Percentiles rank a stretch among this genome's conserved stretches.
Conservation (phyloP, 2,888 invertebrate genomes). For the Sialis lutaria region DNA sequence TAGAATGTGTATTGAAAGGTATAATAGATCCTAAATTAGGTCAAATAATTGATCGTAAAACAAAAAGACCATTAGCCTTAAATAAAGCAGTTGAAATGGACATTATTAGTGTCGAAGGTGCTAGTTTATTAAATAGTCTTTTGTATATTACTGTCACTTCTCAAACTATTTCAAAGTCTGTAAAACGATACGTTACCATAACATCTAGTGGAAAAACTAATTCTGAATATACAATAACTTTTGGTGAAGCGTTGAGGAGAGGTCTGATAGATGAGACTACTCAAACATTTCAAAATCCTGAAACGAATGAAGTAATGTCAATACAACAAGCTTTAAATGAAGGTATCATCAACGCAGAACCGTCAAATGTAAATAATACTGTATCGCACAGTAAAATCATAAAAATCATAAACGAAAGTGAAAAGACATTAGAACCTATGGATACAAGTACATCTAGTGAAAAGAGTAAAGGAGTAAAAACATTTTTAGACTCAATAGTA, state of each 20-base stretch:
- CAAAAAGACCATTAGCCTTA: conserved; percentile 55
- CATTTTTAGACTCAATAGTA: too few relatives aligned
- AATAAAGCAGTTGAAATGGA: conserved; percentile 75
- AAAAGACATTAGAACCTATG: background rate
- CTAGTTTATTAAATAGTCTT: conserved; percentile 66
- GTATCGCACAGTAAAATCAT: background rate
- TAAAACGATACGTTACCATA: conserved; percentile 65
- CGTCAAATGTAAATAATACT: background rate
- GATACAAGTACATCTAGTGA: background rate
- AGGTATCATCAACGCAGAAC: conserved; percentile 47
- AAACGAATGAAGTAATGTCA: conserved; percentile 50
- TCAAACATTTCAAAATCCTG: conserved; percentile 61
- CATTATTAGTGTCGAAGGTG: conserved; percentile 74
- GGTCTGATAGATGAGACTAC: conserved; percentile 66
- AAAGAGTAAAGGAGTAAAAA: too few relatives aligned
- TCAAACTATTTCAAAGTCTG: conserved; percentile 70
- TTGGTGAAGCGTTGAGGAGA: conserved; percentile 57
- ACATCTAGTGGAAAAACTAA: conserved; percentile 39
- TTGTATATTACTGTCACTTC: conserved; percentile 77
- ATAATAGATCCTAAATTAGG: conserved; percentile 79
- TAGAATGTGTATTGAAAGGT: conserved; percentile 75
- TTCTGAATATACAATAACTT: conserved; percentile 44
- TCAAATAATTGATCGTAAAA: conserved; percentile 58
- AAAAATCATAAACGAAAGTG: background rate
- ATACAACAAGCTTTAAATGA: conserved; percentile 63